Evolutionary conservation across 1,140 invertebrate genomes (phyloP).

Genomic region (Diorhabda elongata): DNA sequence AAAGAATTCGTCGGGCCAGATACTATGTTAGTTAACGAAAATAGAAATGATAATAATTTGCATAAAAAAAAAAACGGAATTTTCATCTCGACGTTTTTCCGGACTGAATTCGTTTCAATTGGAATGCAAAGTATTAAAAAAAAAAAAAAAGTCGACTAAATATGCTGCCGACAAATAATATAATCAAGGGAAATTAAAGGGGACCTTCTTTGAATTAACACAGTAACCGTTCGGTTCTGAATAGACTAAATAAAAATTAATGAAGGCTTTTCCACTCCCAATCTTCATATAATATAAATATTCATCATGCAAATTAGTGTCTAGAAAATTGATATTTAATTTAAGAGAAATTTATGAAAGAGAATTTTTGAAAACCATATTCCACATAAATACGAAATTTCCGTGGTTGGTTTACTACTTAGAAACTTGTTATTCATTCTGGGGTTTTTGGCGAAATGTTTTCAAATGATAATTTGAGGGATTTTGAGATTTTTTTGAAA

Average conservation of each 20-base stretch:
- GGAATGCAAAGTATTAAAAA: slow-evolving; percentile 7
- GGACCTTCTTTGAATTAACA: slow-evolving; percentile 10
- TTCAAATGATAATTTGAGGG: too few species aligned
- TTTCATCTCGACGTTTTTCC: background rate
- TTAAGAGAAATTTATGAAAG: too few species aligned
- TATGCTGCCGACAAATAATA: slow-evolving; percentile 5
- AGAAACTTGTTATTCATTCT: too few species aligned
- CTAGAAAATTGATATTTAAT: background rate
- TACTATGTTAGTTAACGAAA: slow-evolving; percentile 8
- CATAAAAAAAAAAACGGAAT: slow-evolving; percentile 6
- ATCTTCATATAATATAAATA: slow-evolving; percentile 17
- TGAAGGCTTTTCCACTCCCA: slow-evolving; percentile 10
- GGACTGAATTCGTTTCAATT: slow-evolving; percentile 6
- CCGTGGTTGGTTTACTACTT: too few species aligned
- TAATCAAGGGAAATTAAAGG: slow-evolving; percentile 6
- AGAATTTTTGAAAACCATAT: too few species aligned
- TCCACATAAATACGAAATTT: too few species aligned
- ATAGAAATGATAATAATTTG: background rate
- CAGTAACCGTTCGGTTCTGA: slow-evolving; percentile 6
- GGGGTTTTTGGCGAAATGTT: too few species aligned
- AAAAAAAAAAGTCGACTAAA: background rate
- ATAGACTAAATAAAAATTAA: slow-evolving; percentile 12
- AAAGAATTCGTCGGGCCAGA: too few species aligned
- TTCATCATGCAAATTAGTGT: slow-evolving; percentile 28
- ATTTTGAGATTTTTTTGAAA: too few species aligned